Conservation (phyloP, 2,797 vertebrate genomes). For the Leuciscus waleckii region DNA sequence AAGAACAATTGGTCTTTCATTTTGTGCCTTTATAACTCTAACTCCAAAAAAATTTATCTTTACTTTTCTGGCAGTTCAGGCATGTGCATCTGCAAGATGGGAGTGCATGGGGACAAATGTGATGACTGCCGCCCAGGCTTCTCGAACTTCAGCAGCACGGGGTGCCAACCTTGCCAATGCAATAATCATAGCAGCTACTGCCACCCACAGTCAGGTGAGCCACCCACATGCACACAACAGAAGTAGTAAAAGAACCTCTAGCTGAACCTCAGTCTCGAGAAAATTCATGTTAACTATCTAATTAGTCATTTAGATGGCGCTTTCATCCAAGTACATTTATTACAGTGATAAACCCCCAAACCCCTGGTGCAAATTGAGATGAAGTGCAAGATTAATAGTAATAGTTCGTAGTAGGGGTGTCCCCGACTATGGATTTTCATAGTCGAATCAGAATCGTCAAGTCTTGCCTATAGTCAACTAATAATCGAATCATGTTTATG, state of each 20-base stretch:
- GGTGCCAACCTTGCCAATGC: constrained; percentile 79
- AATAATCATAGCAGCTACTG: constrained; percentile 79
- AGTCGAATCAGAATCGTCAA: no score
- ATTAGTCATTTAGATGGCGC: neutral
- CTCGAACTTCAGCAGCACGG: constrained; percentile 69
- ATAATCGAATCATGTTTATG: no score
- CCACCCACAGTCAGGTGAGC: constrained; percentile 67
- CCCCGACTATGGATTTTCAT: no score
- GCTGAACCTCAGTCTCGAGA: neutral
- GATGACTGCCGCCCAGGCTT: constrained; percentile 77
- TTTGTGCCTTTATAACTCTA: neutral
- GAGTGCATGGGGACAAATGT: constrained; percentile 75
- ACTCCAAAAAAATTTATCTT: constrained; percentile 5
- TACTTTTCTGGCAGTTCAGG: constrained; percentile 75
- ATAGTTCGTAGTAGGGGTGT: no score
- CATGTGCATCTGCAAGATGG: constrained; percentile 79
- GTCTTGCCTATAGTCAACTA: no score
- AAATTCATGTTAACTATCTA: neutral
- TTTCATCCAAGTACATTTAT: neutral
- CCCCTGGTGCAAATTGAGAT: constrained; percentile 4
- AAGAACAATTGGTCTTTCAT: neutral
- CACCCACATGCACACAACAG: constrained; percentile 13
- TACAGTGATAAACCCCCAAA: neutral
- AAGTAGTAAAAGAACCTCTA: neutral
- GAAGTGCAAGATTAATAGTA: neutral